These are phyloP conservation scores for Cyrtorhinus lividipennis DNA, from an alignment of 1,140 invertebrate genomes.

Conservation along the genomic window DNA sequence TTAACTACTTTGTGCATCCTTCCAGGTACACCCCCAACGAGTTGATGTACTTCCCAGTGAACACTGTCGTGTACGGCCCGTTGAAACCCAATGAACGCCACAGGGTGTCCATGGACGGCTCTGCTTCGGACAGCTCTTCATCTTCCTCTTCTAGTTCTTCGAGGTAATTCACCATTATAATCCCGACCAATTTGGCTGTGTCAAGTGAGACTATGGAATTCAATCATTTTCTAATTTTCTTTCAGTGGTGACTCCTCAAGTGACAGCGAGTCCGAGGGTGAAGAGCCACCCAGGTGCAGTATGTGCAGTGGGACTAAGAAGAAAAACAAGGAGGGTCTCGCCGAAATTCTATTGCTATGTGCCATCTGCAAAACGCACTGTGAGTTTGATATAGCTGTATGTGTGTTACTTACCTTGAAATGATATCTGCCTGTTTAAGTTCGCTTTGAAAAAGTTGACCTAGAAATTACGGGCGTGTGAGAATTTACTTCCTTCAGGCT, in stretches of 20 bases:
- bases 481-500: too few relatives aligned
- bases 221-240: not conserved
- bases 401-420: not conserved
- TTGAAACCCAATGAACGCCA: conserved; percentile 35
- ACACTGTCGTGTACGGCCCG: conserved; percentile 72
- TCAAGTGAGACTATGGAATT: not conserved
- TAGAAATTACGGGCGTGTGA: too few relatives aligned
- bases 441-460: too few relatives aligned
- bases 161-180: too few relatives aligned
- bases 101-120: not conserved
- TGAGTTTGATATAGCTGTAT: conserved; percentile 32
- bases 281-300: conserved; percentile 30
- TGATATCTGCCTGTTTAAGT: too few relatives aligned
- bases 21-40: conserved; percentile 47
- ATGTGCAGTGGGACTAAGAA: conserved; percentile 31
- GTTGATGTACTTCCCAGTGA: conserved; percentile 70
- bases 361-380: conserved; percentile 55
- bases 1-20: too few relatives aligned
- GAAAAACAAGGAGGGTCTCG: conserved; percentile 29
- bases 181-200: not conserved
- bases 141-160: conserved; percentile 41
- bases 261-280: conserved; percentile 13
- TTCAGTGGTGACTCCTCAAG: conserved; percentile 1
- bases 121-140: conserved; percentile 34
- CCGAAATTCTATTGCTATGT: conserved; percentile 48